Evolutionary conservation across 64 coral and sea anemone species (phyloP).

Genomic region (Stylophora pistillata): DNA sequence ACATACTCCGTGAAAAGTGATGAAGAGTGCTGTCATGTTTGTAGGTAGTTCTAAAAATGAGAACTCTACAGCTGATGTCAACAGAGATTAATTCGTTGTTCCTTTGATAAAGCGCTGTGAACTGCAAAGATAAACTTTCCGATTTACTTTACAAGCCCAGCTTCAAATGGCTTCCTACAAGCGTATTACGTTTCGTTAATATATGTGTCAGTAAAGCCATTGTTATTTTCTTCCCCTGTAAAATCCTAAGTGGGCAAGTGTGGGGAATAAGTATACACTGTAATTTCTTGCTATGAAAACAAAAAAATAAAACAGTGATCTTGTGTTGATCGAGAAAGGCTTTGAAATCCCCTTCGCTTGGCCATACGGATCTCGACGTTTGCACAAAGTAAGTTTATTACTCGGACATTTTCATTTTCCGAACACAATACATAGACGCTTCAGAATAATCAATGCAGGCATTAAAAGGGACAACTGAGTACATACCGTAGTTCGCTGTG

Average conservation of each 20-base stretch:
- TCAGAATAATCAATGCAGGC: conserved; percentile 1
- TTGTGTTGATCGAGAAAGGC: conserved; percentile 13
- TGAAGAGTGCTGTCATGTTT: neutral
- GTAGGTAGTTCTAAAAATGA: conserved; percentile 23
- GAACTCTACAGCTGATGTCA: conserved; percentile 56
- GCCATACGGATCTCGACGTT: conserved; percentile 22
- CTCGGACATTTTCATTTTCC: conserved; percentile 42
- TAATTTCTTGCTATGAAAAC: conserved; percentile 22
- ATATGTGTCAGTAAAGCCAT: neutral
- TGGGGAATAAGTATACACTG: neutral
- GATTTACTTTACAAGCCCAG: neutral
- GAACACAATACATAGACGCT: conserved; percentile 21
- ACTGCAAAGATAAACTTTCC: conserved; percentile 31
- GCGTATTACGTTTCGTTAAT: conserved; percentile 31
- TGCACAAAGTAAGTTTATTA: conserved; percentile 45
- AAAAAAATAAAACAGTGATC: neutral
- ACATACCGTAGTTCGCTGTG: conserved; percentile 8
- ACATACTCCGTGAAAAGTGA: neutral
- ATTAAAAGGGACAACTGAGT: conserved; percentile 44
- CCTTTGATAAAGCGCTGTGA: conserved; percentile 28
- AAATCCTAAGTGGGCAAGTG: conserved; percentile 34
- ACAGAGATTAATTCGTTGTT: conserved; percentile 52
- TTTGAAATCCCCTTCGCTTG: neutral
- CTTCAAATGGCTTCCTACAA: conserved; percentile 23
- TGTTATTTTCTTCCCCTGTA: neutral